Evolutionary conservation across 1,140 invertebrate genomes (phyloP).

Genomic region (Drosophila albomicans): DNA sequence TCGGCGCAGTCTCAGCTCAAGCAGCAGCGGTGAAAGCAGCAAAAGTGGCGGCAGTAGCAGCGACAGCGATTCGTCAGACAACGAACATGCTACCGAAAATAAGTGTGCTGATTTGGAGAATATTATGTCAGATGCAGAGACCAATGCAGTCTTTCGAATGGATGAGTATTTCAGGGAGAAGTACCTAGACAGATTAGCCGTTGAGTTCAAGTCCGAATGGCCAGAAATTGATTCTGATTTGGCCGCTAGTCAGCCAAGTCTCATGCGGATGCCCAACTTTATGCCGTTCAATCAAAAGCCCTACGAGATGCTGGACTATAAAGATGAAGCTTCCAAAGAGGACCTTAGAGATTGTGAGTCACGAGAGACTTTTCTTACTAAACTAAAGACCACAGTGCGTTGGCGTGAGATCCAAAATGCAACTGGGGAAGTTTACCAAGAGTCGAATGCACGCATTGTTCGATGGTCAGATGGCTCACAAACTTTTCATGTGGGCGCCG

Average conservation of each 20-base stretch:
- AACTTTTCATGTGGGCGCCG: constrained; percentile 60
- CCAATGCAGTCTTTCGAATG: neutral
- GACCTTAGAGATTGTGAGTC: constrained; percentile 39
- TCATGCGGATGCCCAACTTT: constrained; percentile 47
- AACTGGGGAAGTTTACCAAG: constrained; percentile 16
- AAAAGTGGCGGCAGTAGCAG: neutral
- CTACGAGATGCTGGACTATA: constrained; percentile 9
- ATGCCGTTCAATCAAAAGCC: constrained; percentile 29
- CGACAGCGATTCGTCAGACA: neutral
- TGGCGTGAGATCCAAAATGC: constrained; percentile 42
- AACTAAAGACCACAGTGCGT: constrained; percentile 49
- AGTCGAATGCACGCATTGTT: constrained; percentile 56
- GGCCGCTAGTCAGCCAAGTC: neutral
- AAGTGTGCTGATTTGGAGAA: neutral
- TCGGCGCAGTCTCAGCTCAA: neutral
- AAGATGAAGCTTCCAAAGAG: neutral
- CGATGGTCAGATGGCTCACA: constrained; percentile 60
- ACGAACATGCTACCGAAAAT: neutral
- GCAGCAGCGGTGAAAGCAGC: neutral
- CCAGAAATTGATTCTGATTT: constrained; percentile 11
- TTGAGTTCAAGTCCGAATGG: constrained; percentile 37
- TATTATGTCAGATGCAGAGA: neutral
- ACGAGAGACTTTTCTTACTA: constrained; percentile 28
- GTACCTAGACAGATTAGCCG: constrained; percentile 26
- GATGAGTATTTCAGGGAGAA: constrained; percentile 6